These are phyloP conservation scores for Oedothorax gibbosus DNA, from an alignment of 1,140 invertebrate genomes.

Conservation along the genomic window DNA sequence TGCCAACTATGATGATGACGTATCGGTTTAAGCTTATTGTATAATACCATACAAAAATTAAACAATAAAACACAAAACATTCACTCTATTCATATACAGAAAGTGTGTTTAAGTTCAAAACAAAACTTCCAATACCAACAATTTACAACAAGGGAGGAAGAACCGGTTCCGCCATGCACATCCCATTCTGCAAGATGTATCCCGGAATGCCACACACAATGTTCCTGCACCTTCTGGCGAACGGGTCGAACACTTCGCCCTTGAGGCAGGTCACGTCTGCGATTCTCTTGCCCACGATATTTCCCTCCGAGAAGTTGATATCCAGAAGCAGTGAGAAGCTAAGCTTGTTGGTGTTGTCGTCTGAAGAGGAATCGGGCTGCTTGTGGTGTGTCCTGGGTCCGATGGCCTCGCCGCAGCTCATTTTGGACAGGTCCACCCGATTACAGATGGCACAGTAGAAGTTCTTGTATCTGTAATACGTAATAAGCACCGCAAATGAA, in stretches of 20 bases:
- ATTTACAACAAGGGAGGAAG: not conserved
- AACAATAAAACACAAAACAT: too few relatives aligned
- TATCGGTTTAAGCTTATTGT: too few relatives aligned
- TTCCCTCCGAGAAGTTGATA: constrained; percentile 65
- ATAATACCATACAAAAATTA: too few relatives aligned
- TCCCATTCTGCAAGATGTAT: constrained; percentile 41
- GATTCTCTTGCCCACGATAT: constrained; percentile 66
- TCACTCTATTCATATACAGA: too few relatives aligned
- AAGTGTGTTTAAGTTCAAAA: too few relatives aligned
- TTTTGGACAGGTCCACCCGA: constrained; percentile 67
- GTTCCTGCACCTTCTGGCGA: constrained; percentile 70
- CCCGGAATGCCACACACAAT: constrained; percentile 66
- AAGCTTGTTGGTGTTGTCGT: constrained; percentile 68
- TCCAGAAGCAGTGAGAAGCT: constrained; percentile 73
- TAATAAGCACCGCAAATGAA: too few relatives aligned
- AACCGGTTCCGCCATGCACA: constrained; percentile 10
- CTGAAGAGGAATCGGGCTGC: constrained; percentile 60
- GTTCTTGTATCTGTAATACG: constrained; percentile 69
- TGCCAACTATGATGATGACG: too few relatives aligned
- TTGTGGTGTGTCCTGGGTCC: constrained; percentile 8
- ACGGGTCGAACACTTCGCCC: constrained; percentile 71
- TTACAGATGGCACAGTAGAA: constrained; percentile 74
- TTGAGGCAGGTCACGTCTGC: constrained; percentile 65
- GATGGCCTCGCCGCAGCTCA: constrained; percentile 65
- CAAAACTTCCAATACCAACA: not conserved